Evolutionary conservation across 2,113 vertebrate genomes (phyloP).

Genomic region (Oenanthe melanoleuca): DNA sequence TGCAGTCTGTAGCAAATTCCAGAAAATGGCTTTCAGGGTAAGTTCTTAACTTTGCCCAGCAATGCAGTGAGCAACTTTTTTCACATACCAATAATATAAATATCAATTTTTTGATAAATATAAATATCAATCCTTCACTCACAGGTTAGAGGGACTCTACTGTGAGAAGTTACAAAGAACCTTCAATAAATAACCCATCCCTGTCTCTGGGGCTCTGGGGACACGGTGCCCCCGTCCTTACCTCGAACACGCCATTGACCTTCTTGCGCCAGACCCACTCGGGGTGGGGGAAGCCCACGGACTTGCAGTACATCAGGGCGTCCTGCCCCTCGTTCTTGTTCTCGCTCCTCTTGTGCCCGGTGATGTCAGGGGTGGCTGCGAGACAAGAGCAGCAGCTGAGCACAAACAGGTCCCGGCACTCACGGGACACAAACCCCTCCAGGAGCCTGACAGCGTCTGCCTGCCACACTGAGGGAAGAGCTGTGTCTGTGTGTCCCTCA

Average conservation of each 20-base stretch:
- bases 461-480: not conserved
- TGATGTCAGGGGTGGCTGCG: constrained; percentile 88
- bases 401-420: not conserved
- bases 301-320: constrained; percentile 92
- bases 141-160: not conserved
- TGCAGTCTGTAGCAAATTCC: not conserved
- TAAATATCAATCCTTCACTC: fast-evolving
- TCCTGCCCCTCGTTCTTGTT: constrained; percentile 96
- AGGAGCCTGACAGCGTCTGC: not conserved
- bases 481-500: not conserved
- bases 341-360: constrained; percentile 93
- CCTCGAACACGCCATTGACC: constrained; percentile 68
- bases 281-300: constrained; percentile 93
- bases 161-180: too few relatives aligned
- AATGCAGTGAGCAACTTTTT: not conserved
- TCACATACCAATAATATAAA: fast-evolving
- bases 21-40: not conserved
- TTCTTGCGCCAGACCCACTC: constrained; percentile 91
- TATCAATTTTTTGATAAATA: not conserved
- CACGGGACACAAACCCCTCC: not conserved
- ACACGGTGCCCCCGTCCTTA: not conserved
- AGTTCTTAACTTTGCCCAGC: not conserved
- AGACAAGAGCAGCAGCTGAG: not conserved
- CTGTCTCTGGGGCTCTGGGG: too few relatives aligned
- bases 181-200: fast-evolving